Conservation (phyloP, 2,888 invertebrate genomes). For the Tipula confusa region DNA sequence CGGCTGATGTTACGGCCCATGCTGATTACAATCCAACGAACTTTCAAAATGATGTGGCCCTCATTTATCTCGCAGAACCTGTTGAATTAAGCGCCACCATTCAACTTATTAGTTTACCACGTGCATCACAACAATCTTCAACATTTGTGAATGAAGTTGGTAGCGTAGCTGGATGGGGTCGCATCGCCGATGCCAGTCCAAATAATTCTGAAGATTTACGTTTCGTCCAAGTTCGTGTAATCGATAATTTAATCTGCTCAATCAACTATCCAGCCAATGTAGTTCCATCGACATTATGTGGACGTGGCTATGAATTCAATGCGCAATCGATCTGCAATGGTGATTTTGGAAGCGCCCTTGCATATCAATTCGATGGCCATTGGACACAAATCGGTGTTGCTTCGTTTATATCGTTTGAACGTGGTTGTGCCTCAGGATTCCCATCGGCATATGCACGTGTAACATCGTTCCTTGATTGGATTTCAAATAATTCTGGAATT, state of each 20-base stretch:
- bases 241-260: not conserved
- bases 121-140: not conserved
- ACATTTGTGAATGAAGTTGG: not conserved
- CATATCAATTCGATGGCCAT: not conserved
- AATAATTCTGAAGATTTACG: not conserved
- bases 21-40: not conserved
- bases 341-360: not conserved
- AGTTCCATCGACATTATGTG: not conserved
- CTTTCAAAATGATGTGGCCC: not conserved
- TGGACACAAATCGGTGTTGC: not conserved
- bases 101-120: not conserved
- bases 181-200: not conserved
- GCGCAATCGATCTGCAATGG: not conserved
- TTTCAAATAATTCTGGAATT: not conserved
- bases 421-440: not conserved
- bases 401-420: not conserved
- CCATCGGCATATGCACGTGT: not conserved
- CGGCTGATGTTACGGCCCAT: not conserved
- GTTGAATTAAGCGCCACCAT: not conserved
- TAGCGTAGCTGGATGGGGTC: not conserved
- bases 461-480: not conserved
- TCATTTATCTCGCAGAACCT: not conserved
- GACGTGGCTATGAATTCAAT: not conserved
- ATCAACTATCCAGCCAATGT: not conserved
- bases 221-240: not conserved